Base-by-base conservation (phyloP, 2,113 vertebrate genomes). In the Microcebus lehilahytsara region DNA sequence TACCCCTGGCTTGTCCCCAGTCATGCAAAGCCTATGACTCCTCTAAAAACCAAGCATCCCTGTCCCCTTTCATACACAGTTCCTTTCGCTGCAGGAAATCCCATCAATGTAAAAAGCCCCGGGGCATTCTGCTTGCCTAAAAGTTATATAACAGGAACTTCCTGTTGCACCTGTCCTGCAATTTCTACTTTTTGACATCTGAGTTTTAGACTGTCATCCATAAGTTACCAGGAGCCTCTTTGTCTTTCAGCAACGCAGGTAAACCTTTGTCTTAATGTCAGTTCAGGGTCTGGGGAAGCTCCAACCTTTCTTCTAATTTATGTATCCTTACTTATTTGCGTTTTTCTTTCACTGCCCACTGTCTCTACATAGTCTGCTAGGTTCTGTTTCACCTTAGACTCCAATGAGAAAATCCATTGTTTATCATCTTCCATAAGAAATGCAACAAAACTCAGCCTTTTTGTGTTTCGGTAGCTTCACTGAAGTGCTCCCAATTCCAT, bases 1-100 rank as follows among this genome's bases (percentile, higher is more conserved):
- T 25, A 64, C 62, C 25, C 62, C 22, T 42, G 72, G 34, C 13
- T 83, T 78, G 60, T 12, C 71, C 51, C 27, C 9, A n/a, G 12
- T 58, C 58, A 40, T 37, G 51, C 56, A 93, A 79, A 77, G 37
- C 20, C 58, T 80, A 20, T 5, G 37, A n/a, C 72, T 78, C 53
- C 42, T 95, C 78, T 34, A 72, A 81, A 75, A 88, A 12, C 62
- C 40, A 80, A 27, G 25, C 13, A 49, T 77, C 46, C 6, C 51
- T 83, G 19, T 46, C 16, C 37, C 49, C 19, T n/a, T 81, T 84
- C 10, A 49, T 25, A 95, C 8, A 46, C 3, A 30, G 51, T 64
- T 89, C 51, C 49, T 60, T 80, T 79, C 78, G 19, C 40, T 19
- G 4, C 93, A 87, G 96, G 69, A 97, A 89, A 93, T 91, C 74